Evolutionary conservation across 2,888 invertebrate genomes (phyloP).

Genomic region (Horisme vitalbata): DNA sequence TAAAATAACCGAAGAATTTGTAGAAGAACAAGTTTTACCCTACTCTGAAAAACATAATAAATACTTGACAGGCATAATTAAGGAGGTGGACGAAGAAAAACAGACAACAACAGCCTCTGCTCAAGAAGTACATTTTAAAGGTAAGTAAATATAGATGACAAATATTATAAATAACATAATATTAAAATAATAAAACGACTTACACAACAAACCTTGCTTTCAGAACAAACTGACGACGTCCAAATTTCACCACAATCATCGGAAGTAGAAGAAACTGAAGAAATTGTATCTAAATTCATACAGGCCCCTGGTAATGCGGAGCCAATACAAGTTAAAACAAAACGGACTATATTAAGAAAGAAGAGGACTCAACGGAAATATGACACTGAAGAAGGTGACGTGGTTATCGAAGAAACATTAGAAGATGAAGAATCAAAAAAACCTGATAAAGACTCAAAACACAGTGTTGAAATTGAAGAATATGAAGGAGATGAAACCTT

Average conservation of each 20-base stretch:
- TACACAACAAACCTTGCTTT: conserved; percentile 32
- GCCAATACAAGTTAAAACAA: conserved; percentile 81
- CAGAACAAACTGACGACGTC: conserved; percentile 50
- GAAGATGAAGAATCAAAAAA: conserved; percentile 60
- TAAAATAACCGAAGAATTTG: conserved; percentile 57
- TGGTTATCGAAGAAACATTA: conserved; percentile 78
- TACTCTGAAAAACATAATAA: conserved; percentile 42
- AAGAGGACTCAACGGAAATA: conserved; percentile 48
- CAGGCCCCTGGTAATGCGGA: conserved; percentile 75
- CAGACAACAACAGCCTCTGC: conserved; percentile 52
- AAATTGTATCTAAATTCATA: conserved; percentile 84
- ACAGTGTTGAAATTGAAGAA: conserved; percentile 70
- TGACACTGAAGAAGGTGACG: conserved; percentile 58
- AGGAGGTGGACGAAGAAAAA: conserved; percentile 42
- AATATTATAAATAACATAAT: no score
- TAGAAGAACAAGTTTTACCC: conserved; percentile 58
- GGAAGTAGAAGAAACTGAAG: conserved; percentile 81
- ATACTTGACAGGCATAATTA: conserved; percentile 51
- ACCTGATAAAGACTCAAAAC: conserved; percentile 32
- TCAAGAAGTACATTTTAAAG: conserved; percentile 53
- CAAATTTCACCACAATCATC: conserved; percentile 60
- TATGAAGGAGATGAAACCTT: conserved; percentile 52
- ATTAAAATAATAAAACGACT: no score
- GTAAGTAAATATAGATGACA: conserved; percentile 53
- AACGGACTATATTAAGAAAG: conserved; percentile 79